Base-by-base conservation (phyloP, 2,888 invertebrate species). In the Lasiommata megera region DNA sequence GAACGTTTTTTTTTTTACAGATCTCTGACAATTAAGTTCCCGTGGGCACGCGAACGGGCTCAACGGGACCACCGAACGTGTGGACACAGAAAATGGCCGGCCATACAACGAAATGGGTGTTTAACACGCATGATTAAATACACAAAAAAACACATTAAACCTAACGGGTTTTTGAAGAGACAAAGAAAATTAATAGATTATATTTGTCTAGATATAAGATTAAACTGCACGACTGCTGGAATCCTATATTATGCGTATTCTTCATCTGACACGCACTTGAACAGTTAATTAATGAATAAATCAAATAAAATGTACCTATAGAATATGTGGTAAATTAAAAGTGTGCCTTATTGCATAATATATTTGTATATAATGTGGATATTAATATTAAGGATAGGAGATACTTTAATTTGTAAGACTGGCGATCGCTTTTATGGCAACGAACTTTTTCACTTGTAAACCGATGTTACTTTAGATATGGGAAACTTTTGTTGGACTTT, bases 1-100 rank as follows among this genome's bases (percentile, higher is more conserved):
- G 11, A 47, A 11, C 12, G 17, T 28, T 9, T 23, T 51, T 58
- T 72, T 63, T 54, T 18, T 60, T 72, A 1, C 79, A 90, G 90
- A 90, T 73, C 89, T 90, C 78, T 90, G 90, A 90, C 90, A 90
- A 68, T 87, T 89, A 84, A 88, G 78, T 61, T 88, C 90, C 89
- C 90, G 89, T 88, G 87, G 82, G 76, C 87, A 77, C 68, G 60
- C 66, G 9, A 88, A 88, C 64, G 89, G 86, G 73, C 77, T 82
- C 69, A 89, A 88, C 89, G 89, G 89, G 88, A 88, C 78, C 29
- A 76, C 82, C 11, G 88, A 88, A 58, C 78, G 83, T 60, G 79
- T 84, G 54, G 86, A 85, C 62, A 76, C 74, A 40, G 81, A 79
- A 54, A 87, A 86, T 61, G 82, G 83, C 58, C 76, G 80, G 54